A percentile compares a stretch with the other conserved stretches of the same genome.
These are phyloP conservation scores for Periophthalmus modestus DNA, from an alignment of 2,113 vertebrate species.

Conservation along the genomic window DNA sequence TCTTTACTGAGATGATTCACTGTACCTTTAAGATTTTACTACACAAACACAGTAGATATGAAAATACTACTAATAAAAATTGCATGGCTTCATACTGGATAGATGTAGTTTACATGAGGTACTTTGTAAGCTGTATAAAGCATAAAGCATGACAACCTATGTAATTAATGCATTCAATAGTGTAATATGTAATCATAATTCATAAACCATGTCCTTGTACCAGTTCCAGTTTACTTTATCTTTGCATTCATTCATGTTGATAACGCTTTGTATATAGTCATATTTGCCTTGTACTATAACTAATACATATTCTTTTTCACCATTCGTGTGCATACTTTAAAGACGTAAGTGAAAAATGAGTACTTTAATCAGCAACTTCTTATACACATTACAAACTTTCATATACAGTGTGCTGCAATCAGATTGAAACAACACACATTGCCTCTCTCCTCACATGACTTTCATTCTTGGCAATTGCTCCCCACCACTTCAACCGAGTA, in stretches of 20 bases:
- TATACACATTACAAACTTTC: too few species aligned
- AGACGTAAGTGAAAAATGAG: too few species aligned
- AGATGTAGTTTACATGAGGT: too few species aligned
- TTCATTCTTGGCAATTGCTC: slow-evolving; percentile 4
- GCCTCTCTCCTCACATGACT: slow-evolving; percentile 4
- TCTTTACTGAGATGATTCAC: neutral
- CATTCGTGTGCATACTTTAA: neutral
- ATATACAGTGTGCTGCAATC: neutral
- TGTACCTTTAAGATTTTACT: neutral
- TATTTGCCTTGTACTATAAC: neutral
- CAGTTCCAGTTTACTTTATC: too few species aligned
- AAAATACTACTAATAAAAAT: neutral
- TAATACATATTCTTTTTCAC: neutral
- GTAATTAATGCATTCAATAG: neutral
- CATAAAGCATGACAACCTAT: neutral
- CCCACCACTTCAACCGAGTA: slow-evolving; percentile 10
- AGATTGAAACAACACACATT: neutral
- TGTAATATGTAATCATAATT: neutral
- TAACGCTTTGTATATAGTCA: neutral
- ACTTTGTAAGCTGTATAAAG: too few species aligned
- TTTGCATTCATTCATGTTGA: too few species aligned
- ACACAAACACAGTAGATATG: neutral
- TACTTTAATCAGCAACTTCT: too few species aligned
- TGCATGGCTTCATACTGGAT: neutral
- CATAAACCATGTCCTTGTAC: neutral